These are phyloP conservation scores for Apus apus DNA, from an alignment of 2,113 vertebrate species.

Conservation along the genomic window DNA sequence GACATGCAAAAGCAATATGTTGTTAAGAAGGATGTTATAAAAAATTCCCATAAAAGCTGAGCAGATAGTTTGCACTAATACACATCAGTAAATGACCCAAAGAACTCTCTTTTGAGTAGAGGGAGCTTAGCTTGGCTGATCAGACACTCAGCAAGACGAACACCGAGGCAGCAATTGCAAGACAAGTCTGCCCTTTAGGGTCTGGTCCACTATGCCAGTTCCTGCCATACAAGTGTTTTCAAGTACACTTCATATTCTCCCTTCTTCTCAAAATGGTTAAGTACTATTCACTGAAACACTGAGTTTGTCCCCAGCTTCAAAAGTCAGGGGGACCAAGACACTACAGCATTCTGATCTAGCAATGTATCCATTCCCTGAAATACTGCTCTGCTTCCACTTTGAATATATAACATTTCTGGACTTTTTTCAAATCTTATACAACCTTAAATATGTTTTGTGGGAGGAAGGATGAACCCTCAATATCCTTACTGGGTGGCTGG, in stretches of 20 bases:
- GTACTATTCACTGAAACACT: background rate
- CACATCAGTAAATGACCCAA: background rate
- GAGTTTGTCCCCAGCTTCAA: rapidly evolving
- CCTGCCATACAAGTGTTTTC: background rate
- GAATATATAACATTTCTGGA: background rate
- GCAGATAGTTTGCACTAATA: background rate
- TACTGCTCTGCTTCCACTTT: background rate
- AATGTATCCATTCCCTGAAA: background rate
- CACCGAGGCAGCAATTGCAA: background rate
- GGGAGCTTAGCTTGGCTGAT: background rate
- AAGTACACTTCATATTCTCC: background rate
- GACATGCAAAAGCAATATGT: background rate
- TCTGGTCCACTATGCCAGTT: background rate
- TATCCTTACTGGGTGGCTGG: background rate
- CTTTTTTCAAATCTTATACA: background rate
- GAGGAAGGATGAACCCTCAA: background rate
- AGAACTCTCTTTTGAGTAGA: background rate
- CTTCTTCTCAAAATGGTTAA: background rate
- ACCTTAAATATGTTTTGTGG: background rate
- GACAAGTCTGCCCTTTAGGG: background rate
- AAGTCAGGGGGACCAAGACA: background rate
- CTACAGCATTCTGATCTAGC: background rate
- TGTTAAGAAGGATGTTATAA: background rate
- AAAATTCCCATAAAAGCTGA: background rate
- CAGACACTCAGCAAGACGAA: background rate